Conservation (phyloP, 2,797 vertebrate genomes). For the Balearica regulorum region DNA sequence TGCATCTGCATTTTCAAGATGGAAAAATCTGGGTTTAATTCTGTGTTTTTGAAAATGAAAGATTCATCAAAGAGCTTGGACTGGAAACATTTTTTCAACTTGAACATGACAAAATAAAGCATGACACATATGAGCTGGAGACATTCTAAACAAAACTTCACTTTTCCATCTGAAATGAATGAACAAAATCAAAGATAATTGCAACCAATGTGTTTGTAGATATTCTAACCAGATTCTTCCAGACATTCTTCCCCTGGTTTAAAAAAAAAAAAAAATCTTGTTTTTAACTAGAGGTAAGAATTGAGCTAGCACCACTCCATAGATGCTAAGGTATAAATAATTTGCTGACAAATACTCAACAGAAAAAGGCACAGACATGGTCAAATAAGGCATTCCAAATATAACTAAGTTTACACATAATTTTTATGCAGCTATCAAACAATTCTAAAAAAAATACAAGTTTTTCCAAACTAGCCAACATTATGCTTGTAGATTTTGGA, state of each 20-base stretch:
- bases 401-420: neutral
- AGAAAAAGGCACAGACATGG: neutral
- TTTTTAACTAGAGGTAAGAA: neutral
- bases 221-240: neutral
- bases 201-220: neutral
- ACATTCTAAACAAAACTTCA: neutral
- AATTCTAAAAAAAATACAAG: neutral
- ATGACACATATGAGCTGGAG: neutral
- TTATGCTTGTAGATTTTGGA: neutral
- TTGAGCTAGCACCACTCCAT: neutral
- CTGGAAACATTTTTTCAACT: neutral
- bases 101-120: neutral
- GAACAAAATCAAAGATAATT: neutral
- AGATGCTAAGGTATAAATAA: neutral
- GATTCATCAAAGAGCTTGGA: neutral
- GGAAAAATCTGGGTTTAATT: neutral
- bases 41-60: neutral
- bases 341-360: neutral
- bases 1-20: neutral
- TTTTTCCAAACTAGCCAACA: neutral
- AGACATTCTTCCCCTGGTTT: neutral
- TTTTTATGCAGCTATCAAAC: neutral
- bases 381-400: neutral
- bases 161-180: neutral
- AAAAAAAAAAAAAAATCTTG: neutral